phyloP scores from a whole-genome alignment of 2,888 invertebrate genomes.

The Escarpia spicata region DNA sequence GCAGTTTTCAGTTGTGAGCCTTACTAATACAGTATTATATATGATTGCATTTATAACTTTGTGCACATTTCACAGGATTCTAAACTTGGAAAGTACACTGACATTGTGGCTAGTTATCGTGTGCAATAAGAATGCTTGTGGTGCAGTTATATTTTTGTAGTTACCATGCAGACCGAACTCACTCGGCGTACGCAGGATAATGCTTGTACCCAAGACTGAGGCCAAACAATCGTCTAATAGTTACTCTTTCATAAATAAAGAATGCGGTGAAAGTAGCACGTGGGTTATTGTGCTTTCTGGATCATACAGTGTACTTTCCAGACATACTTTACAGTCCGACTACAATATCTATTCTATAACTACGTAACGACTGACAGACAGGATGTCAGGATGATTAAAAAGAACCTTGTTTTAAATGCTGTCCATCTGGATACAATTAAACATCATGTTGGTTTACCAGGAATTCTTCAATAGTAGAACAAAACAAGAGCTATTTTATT shows the following conservation, averaged over 20 bases:
- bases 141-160: not conserved
- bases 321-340: not conserved
- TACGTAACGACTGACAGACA: too few species aligned
- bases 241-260: not conserved
- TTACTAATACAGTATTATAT: not conserved
- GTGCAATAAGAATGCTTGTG: not conserved
- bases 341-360: too few species aligned
- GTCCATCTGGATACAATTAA: too few species aligned
- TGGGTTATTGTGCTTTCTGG: not conserved
- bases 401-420: too few species aligned
- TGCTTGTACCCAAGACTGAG: not conserved
- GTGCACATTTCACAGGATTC: not conserved
- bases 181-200: not conserved
- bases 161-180: not conserved
- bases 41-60: not conserved
- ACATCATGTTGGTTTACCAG: not conserved
- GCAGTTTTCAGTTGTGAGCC: not conserved
- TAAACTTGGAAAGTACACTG: not conserved
- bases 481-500: not conserved
- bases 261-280: not conserved
- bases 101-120: not conserved
- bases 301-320: not conserved
- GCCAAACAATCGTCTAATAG: not conserved
- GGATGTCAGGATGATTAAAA: too few species aligned
- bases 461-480: not conserved